Percentiles rank a stretch among this genome's conserved stretches.
phyloP scores from a whole-genome alignment of 1,140 invertebrate species.

The Pseudobourletiella spinata region DNA sequence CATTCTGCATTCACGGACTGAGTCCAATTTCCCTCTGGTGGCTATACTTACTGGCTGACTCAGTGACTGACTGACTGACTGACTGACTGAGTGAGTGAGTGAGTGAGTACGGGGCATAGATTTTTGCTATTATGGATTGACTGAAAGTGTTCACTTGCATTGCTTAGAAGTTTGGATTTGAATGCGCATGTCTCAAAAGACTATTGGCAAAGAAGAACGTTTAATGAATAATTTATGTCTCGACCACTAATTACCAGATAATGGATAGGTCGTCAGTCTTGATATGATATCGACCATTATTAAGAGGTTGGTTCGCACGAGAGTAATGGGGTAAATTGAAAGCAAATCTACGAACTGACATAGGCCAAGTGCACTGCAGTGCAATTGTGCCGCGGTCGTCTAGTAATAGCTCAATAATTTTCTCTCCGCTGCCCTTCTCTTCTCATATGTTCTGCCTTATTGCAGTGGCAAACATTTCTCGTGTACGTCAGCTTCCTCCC shows the following conservation, averaged over 20 bases:
- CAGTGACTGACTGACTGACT: too few relatives aligned
- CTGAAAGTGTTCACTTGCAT: too few relatives aligned
- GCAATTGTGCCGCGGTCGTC: not conserved
- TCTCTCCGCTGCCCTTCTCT: not conserved
- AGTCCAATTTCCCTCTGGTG: too few relatives aligned
- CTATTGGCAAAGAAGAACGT: not conserved
- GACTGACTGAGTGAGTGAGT: too few relatives aligned
- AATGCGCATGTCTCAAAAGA: not conserved
- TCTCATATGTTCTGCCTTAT: too few relatives aligned
- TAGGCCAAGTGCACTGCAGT: not conserved
- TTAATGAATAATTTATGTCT: not conserved
- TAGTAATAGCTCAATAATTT: too few relatives aligned
- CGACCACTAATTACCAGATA: not conserved
- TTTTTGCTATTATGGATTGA: too few relatives aligned
- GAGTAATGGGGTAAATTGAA: not conserved
- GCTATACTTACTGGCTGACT: too few relatives aligned
- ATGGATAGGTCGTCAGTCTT: not conserved
- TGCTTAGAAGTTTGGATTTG: too few relatives aligned
- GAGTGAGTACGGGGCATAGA: too few relatives aligned
- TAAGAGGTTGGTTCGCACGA: not conserved
- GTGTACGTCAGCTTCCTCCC: not conserved
- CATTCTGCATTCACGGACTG: too few relatives aligned
- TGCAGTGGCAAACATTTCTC: too few relatives aligned
- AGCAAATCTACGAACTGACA: not conserved
- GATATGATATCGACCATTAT: not conserved